Conservation (phyloP, 2,888 invertebrate genomes). For the Chrysolina oricalcia region DNA sequence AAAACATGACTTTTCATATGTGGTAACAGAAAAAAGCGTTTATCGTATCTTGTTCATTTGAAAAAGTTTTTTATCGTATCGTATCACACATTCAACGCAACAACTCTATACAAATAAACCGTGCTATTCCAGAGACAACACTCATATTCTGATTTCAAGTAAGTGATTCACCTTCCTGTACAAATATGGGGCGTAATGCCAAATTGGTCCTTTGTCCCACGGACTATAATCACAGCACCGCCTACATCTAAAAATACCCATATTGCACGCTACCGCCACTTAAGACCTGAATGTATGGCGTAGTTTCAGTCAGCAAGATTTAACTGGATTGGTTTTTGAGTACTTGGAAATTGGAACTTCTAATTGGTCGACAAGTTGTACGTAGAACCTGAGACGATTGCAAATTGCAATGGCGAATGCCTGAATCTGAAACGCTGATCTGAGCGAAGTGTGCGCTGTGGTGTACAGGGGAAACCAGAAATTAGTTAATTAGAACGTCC, state of each 20-base stretch:
- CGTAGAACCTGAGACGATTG: slow-evolving; percentile 4
- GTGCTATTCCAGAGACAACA: not conserved
- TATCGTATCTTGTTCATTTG: no score
- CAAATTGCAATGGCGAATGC: not conserved
- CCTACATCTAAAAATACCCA: slow-evolving; percentile 22
- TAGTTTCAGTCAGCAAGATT: not conserved
- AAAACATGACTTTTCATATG: no score
- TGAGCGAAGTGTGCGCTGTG: not conserved
- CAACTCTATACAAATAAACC: no score
- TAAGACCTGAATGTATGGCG: not conserved
- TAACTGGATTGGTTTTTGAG: slow-evolving; percentile 29
- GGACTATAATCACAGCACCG: slow-evolving; percentile 21
- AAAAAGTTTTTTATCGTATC: no score
- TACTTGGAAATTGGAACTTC: slow-evolving; percentile 10
- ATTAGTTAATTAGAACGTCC: no score
- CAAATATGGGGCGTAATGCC: slow-evolving; percentile 6
- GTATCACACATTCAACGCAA: no score
- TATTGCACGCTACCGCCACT: slow-evolving; percentile 1
- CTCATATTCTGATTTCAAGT: not conserved
- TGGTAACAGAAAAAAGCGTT: no score
- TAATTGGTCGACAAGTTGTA: slow-evolving; percentile 16
- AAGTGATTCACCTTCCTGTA: not conserved
- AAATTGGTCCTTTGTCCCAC: slow-evolving; percentile 3
- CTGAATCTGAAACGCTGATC: not conserved
- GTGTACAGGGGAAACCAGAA: not conserved